These are phyloP conservation scores for Neotoxoptera formosana DNA, from an alignment of 1,140 invertebrate species.

Conservation along the genomic window DNA sequence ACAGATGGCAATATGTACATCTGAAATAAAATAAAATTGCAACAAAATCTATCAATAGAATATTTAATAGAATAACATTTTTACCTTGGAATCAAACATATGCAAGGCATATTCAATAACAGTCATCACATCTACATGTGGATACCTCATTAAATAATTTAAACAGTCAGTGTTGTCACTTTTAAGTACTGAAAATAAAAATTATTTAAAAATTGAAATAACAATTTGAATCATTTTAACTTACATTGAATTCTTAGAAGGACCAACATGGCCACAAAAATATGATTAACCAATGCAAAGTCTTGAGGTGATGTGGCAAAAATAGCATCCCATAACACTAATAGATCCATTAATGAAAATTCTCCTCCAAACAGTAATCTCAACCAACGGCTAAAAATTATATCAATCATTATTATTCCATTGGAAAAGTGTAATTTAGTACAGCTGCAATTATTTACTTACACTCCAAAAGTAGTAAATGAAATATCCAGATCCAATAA, in stretches of 20 bases:
- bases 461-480: conserved; percentile 84
- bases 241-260: conserved; percentile 74
- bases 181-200: conserved; percentile 66
- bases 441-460: conserved; percentile 63
- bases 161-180: conserved; percentile 73
- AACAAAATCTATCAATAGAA: not conserved
- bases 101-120: conserved; percentile 73
- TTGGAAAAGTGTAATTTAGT: not conserved
- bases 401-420: not conserved
- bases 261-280: conserved; percentile 79
- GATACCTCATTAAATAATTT: conserved; percentile 74
- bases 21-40: conserved; percentile 6
- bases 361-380: conserved; percentile 82
- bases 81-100: conserved; percentile 68
- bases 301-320: conserved; percentile 72
- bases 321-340: conserved; percentile 82
- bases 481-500: conserved; percentile 76
- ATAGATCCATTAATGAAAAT: conserved; percentile 76
- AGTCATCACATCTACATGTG: conserved; percentile 70
- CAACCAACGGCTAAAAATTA: conserved; percentile 76
- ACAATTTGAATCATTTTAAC: conserved; percentile 60
- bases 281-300: conserved; percentile 72
- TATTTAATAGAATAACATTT: not conserved
- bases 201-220: not conserved
- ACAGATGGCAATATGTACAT: not conserved